These are phyloP conservation scores for Sepioteuthis lessoniana DNA, from an alignment of 2,888 invertebrate genomes.

Conservation along the genomic window DNA sequence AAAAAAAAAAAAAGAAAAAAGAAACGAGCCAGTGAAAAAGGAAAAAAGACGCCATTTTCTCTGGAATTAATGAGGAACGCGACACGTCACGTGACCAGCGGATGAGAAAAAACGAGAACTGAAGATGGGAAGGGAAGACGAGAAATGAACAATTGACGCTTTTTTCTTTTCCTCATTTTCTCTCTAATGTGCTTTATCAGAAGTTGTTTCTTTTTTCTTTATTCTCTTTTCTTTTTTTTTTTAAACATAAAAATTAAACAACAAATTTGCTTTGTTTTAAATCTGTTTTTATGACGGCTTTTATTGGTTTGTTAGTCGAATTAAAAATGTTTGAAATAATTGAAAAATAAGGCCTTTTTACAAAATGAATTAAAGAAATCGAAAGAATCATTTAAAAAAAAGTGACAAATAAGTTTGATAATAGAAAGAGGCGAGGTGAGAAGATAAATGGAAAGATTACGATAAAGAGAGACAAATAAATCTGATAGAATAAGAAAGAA, in stretches of 20 bases:
- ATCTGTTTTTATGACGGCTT: neutral
- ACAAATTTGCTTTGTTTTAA: neutral
- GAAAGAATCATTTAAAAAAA: neutral
- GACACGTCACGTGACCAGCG: neutral
- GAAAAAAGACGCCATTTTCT: conserved; percentile 7
- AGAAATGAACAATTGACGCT: neutral
- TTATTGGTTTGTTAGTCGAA: conserved; percentile 33
- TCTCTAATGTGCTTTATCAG: neutral
- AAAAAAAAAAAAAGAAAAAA: no score
- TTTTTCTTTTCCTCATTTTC: no score
- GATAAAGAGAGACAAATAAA: neutral
- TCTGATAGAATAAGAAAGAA: neutral
- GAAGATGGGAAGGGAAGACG: neutral
- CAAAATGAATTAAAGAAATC: conserved; percentile 20
- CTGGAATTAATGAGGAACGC: conserved; percentile 11
- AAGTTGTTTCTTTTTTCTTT: neutral
- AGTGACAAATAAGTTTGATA: neutral
- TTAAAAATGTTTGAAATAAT: conserved; percentile 33
- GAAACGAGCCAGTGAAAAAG: neutral
- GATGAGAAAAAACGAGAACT: neutral
- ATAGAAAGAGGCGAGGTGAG: neutral
- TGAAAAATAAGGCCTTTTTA: conserved; percentile 25
- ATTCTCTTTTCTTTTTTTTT: neutral
- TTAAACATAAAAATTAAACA: neutral
- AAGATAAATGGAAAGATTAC: neutral